Percentiles rank a stretch among this genome's conserved stretches.
These are phyloP conservation scores for Leucopsar rothschildi DNA, from an alignment of 2,113 vertebrate species.

Conservation along the genomic window DNA sequence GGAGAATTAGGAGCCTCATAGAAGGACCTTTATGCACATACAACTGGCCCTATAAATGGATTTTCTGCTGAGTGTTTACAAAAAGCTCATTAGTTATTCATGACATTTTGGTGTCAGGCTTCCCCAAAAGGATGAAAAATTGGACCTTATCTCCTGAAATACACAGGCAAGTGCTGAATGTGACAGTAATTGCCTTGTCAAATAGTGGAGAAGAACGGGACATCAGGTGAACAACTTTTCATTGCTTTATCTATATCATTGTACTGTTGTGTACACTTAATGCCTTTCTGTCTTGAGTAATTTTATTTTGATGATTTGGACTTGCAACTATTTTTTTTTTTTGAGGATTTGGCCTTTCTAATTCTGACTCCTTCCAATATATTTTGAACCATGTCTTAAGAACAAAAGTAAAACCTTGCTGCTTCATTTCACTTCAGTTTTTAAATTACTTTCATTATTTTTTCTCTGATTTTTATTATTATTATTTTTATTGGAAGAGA, in stretches of 20 bases:
- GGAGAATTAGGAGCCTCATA: background rate
- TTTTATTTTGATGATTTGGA: background rate
- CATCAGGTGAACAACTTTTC: background rate
- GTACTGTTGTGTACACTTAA: background rate
- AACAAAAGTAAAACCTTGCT: background rate
- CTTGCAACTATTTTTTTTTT: background rate
- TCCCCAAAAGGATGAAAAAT: background rate
- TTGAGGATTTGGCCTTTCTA: background rate
- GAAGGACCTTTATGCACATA: background rate
- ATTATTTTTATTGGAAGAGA: background rate
- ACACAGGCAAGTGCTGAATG: background rate
- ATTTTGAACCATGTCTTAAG: background rate
- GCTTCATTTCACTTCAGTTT: background rate
- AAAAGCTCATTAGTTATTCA: background rate
- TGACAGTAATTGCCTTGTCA: conserved; percentile 3
- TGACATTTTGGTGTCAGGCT: background rate
- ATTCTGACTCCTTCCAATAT: background rate
- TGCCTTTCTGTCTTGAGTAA: background rate
- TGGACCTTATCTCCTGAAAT: background rate
- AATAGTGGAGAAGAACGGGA: background rate
- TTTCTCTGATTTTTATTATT: background rate
- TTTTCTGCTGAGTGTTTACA: background rate
- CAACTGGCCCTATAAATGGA: background rate
- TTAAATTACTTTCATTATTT: background rate
- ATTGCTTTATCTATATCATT: background rate